phyloP scores from a whole-genome alignment of 2,797 vertebrate species.

The Peromyscus nudipes region DNA sequence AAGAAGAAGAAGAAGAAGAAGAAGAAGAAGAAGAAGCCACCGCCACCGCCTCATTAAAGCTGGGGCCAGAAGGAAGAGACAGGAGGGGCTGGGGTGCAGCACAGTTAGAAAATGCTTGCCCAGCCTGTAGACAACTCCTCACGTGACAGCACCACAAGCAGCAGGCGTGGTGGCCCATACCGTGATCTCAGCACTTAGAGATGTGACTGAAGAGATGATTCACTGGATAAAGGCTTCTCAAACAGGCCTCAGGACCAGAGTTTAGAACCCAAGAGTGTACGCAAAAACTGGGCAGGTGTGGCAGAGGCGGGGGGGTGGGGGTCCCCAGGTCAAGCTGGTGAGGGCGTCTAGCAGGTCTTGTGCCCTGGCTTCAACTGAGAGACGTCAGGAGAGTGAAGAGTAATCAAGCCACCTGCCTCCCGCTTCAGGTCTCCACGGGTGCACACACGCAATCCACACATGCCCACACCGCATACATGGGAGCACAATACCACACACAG shows the following conservation, averaged over 20 bases:
- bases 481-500: not conserved
- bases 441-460: not conserved
- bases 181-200: not conserved
- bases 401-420: not conserved
- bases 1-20: no score
- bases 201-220: not conserved
- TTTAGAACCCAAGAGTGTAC: not conserved
- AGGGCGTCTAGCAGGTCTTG: not conserved
- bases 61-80: not conserved
- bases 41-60: not conserved
- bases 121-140: rapidly evolving
- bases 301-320: not conserved
- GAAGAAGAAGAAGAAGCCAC: no score
- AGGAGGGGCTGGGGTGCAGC: not conserved
- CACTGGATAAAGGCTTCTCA: not conserved
- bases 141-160: no score
- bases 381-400: not conserved
- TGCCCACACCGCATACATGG: not conserved
- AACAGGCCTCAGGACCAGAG: no score
- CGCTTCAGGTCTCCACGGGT: not conserved
- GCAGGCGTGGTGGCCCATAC: not conserved
- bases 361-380: not conserved
- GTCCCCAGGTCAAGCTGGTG: not conserved
- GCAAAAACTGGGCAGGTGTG: no score
- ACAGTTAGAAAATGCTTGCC: not conserved